phyloP scores from a whole-genome alignment of 37 sponge, comb jelly and placozoan genomes.

The Axinella damicornis region DNA sequence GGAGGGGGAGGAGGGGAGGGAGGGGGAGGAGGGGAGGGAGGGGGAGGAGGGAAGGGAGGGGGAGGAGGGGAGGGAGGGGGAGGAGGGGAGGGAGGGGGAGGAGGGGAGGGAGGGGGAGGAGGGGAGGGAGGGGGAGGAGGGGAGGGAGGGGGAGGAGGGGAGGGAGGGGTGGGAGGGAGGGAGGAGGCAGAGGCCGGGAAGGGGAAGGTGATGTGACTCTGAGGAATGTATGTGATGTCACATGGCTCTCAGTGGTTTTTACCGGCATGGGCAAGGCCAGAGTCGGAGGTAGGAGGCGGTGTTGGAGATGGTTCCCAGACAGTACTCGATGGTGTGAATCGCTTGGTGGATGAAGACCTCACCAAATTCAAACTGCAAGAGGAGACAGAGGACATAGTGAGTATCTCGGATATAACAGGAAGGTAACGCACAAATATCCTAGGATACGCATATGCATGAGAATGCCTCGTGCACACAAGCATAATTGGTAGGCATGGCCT shows the following conservation, averaged over 20 bases:
- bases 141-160: background rate
- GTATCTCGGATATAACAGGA: too few species aligned
- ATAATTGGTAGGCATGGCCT: too few species aligned
- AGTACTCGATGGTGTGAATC: constrained; percentile 98
- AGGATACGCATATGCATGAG: too few species aligned
- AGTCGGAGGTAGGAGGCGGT: constrained; percentile 96
- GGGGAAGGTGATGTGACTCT: background rate
- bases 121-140: background rate
- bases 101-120: background rate
- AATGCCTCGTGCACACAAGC: too few species aligned
- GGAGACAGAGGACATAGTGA: background rate
- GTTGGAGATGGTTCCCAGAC: constrained; percentile 95
- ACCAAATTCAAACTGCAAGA: constrained; percentile 63
- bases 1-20: too few species aligned
- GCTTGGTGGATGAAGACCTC: constrained; percentile 91
- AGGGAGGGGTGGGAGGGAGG: too few species aligned
- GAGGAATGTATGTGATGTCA: background rate
- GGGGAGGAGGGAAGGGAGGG: background rate
- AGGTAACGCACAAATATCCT: too few species aligned
- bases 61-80: background rate
- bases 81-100: background rate
- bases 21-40: background rate
- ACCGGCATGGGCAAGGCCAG: constrained; percentile 99
- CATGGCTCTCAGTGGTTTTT: constrained; percentile 4
- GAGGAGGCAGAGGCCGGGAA: too few species aligned